Evolutionary conservation across 2,888 invertebrate genomes (phyloP).

Genomic region (Coecobrya sp.): DNA sequence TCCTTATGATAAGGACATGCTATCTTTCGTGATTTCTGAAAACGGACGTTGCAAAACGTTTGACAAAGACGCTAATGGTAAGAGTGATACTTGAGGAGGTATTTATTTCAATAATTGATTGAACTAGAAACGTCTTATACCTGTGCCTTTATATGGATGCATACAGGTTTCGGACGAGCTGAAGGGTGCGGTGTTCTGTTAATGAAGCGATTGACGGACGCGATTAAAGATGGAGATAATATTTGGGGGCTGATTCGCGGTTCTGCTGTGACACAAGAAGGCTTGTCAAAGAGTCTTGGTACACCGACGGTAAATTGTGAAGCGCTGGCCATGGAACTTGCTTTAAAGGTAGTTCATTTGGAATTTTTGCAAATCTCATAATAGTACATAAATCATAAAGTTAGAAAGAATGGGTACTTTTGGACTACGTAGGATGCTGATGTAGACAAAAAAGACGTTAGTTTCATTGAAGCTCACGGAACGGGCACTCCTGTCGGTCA

Average conservation of each 20-base stretch:
- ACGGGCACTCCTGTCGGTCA: slow-evolving; percentile 88
- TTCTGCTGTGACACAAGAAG: slow-evolving; percentile 73
- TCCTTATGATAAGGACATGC: slow-evolving; percentile 37
- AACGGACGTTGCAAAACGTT: slow-evolving; percentile 81
- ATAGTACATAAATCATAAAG: too few species aligned
- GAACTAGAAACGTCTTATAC: background rate
- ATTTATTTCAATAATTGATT: too few species aligned
- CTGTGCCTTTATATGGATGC: too few species aligned
- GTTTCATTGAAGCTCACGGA: slow-evolving; percentile 70
- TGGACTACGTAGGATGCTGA: too few species aligned
- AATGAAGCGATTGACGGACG: slow-evolving; percentile 64
- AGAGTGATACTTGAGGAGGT: too few species aligned
- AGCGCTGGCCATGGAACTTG: slow-evolving; percentile 73
- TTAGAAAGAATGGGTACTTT: too few species aligned
- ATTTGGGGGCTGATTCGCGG: slow-evolving; percentile 75
- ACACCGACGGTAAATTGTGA: slow-evolving; percentile 66
- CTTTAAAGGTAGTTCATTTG: slow-evolving; percentile 75
- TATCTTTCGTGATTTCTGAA: slow-evolving; percentile 64
- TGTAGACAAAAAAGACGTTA: too few species aligned
- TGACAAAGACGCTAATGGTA: slow-evolving; percentile 73
- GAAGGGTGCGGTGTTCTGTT: slow-evolving; percentile 76
- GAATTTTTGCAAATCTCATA: slow-evolving; percentile 57
- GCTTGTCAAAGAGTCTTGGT: slow-evolving; percentile 53
- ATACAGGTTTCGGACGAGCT: slow-evolving; percentile 66
- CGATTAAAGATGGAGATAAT: slow-evolving; percentile 69